These are phyloP conservation scores for Globodera rostochiensis DNA, from an alignment of 1,140 invertebrate species.

Conservation along the genomic window DNA sequence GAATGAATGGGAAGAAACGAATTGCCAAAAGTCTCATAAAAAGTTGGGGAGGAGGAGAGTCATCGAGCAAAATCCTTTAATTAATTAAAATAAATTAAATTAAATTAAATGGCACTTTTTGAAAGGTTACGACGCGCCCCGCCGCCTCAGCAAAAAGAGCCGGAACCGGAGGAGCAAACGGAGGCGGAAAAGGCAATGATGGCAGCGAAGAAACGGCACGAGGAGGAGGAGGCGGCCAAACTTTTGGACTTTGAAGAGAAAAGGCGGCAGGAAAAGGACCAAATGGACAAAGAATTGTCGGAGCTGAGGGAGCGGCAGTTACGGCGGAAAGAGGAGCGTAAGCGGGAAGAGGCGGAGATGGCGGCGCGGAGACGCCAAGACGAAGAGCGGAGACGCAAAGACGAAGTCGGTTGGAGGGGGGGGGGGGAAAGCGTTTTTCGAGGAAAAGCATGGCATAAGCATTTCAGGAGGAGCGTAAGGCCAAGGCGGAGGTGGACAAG, in stretches of 20 bases:
- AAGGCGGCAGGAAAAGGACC: too few species aligned
- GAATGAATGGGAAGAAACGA: neutral
- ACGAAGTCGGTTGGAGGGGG: slow-evolving; percentile 12
- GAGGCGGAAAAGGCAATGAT: slow-evolving; percentile 34
- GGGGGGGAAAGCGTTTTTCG: slow-evolving; percentile 41
- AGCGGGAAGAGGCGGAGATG: slow-evolving; percentile 48
- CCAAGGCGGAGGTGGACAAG: slow-evolving; percentile 51
- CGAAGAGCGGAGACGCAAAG: slow-evolving; percentile 62
- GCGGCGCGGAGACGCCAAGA: slow-evolving; percentile 65
- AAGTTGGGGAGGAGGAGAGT: neutral
- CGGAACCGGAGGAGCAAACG: slow-evolving; percentile 47
- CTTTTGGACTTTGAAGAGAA: too few species aligned
- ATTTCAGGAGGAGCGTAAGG: slow-evolving; percentile 44
- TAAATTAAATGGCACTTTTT: slow-evolving; percentile 7
- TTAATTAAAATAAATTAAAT: too few species aligned
- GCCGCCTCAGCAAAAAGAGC: slow-evolving; percentile 42
- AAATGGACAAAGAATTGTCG: neutral
- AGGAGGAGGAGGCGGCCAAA: too few species aligned
- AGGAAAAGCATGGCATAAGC: slow-evolving; percentile 48
- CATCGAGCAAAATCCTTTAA: neutral
- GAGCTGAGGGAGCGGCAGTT: slow-evolving; percentile 32
- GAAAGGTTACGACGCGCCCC: slow-evolving; percentile 16
- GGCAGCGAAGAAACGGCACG: too few species aligned
- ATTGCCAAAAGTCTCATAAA: neutral
- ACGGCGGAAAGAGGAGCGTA: slow-evolving; percentile 31